A percentile compares a stretch with the other conserved stretches of the same genome.
Evolutionary conservation across 2,113 vertebrate species (phyloP).

Genomic region (Oenanthe oenanthe): DNA sequence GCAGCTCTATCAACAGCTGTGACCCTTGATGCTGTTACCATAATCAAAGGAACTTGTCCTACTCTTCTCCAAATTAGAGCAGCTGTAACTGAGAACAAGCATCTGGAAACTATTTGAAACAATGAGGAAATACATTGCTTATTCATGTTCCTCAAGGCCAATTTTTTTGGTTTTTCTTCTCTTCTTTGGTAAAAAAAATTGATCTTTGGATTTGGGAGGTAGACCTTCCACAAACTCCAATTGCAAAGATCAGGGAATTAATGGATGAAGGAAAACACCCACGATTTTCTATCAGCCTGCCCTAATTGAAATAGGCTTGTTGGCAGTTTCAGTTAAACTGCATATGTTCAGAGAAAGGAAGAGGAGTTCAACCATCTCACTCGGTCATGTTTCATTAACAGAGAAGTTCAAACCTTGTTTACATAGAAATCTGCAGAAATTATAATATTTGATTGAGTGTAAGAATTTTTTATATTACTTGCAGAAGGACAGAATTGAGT

Average conservation of each 20-base stretch:
- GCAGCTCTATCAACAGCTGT: not conserved
- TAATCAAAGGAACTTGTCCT: not conserved
- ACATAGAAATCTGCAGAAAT: not conserved
- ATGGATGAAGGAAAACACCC: not conserved
- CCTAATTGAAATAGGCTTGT: not conserved
- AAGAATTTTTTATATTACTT: not conserved
- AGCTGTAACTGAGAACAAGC: not conserved
- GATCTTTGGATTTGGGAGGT: not conserved
- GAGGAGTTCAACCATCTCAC: not conserved
- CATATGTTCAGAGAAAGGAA: not conserved
- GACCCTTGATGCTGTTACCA: not conserved
- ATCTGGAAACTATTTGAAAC: not conserved
- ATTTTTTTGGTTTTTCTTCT: accelerated
- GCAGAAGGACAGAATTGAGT: not conserved
- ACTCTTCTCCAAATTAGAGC: not conserved
- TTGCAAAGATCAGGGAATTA: not conserved
- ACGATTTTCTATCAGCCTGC: not conserved
- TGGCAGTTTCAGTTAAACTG: not conserved
- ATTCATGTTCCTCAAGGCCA: not conserved
- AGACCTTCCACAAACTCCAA: not conserved
- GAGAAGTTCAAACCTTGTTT: not conserved
- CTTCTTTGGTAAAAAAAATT: not conserved
- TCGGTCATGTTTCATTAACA: not conserved
- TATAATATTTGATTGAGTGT: not conserved
- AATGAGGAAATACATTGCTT: not conserved